Base-by-base conservation (phyloP, 64 coral and sea anemone genomes). In the Trachythela sp. region DNA sequence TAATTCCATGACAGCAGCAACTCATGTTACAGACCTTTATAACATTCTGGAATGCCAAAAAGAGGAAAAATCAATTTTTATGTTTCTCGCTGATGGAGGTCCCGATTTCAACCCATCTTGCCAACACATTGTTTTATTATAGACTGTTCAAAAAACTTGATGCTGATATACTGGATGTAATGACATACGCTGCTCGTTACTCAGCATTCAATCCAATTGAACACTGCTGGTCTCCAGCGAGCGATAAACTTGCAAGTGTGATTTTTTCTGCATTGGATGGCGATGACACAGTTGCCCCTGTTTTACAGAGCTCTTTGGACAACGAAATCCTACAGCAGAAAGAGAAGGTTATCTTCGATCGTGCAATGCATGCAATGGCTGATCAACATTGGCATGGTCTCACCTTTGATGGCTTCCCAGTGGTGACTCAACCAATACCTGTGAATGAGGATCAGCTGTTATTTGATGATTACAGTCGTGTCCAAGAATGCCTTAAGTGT, bases 351-450 rank as follows among this genome's bases (percentile, higher is more conserved):
- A 29, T 80, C 30, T 80, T 80, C 33, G 75, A 80, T 80, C 75
- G 34, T n/a, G 75, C 75, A 34, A 80, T 80, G 75, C 31, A 80
- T 80, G 75, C 2, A 80, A 34, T 80, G 33, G 33, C 75, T 35
- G 35, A 80, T 36, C 9, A 80, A 39, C 33, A 80, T 80, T 80
- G 75, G 75, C 75, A 22, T 22, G 75, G 75, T 80, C 75, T 80
- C 75, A 80, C 30, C 20, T 80, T 80, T 80, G 75, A 80, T 80
- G 75, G 75, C 4, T 80, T 80, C 20, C 75, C 75, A 80, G 75
- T 80, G 26, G 75, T 15, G 20, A 64, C 56, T n/a, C 15, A 64
- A 64, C 56, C 56, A 64, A 27, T 64, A 18, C 56, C 26, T 24
- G 56, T 64, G 20, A 64, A 64, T 22, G 56, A 64, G 56, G 56